phyloP scores from a whole-genome alignment of 2,888 invertebrate species.

The Cephus pulcher region DNA sequence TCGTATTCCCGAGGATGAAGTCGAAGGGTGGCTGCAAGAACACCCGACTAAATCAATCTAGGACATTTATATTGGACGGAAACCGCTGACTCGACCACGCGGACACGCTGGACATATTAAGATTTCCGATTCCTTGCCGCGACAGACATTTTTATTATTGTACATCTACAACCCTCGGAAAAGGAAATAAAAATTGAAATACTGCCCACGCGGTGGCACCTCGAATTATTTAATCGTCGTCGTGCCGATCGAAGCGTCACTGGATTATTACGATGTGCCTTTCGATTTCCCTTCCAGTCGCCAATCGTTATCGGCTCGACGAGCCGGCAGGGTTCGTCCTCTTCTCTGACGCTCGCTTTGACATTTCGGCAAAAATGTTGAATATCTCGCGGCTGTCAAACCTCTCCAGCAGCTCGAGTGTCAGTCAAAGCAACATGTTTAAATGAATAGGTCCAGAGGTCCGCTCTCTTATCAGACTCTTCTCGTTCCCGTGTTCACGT shows the following conservation, averaged over 20 bases:
- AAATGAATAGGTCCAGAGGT: slow-evolving; percentile 51
- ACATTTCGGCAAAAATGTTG: not conserved
- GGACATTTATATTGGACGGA: slow-evolving; percentile 63
- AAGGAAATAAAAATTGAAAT: slow-evolving; percentile 49
- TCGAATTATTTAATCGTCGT: not conserved
- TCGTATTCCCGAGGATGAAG: no score
- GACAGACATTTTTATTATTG: slow-evolving; percentile 58
- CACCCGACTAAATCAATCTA: slow-evolving; percentile 57
- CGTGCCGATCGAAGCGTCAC: no score
- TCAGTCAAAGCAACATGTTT: slow-evolving; percentile 51
- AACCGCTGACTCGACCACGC: slow-evolving; percentile 56
- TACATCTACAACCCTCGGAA: slow-evolving; percentile 34
- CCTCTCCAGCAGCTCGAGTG: slow-evolving; percentile 17
- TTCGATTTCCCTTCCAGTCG: no score
- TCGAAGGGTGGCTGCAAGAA: no score
- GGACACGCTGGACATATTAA: slow-evolving; percentile 58
- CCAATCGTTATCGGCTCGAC: no score
- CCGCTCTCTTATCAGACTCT: slow-evolving; percentile 16
- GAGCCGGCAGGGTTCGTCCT: no score
- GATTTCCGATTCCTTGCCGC: slow-evolving; percentile 57
- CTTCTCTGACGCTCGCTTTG: no score
- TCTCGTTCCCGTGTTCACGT: slow-evolving; percentile 3
- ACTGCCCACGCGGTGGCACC: slow-evolving; percentile 41
- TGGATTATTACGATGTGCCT: no score
- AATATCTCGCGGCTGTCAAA: slow-evolving; percentile 25